Percentiles rank a stretch among this genome's conserved stretches.
These are phyloP conservation scores for Pogoniulus pusillus DNA, from an alignment of 2,797 vertebrate genomes.

Conservation along the genomic window DNA sequence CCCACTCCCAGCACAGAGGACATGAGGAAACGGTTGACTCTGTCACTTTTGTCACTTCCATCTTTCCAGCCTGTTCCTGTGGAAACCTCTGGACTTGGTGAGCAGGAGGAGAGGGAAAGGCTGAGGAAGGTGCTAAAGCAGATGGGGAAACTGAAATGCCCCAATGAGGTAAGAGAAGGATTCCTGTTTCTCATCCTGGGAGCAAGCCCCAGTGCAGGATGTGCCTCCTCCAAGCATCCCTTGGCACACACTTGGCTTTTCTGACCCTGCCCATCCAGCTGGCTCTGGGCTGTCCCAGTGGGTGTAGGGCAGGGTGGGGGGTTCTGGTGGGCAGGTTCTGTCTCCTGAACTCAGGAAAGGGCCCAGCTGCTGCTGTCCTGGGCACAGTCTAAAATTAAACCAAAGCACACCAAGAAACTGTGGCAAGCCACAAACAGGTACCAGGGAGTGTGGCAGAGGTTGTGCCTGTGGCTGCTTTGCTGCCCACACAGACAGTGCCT, in stretches of 20 bases:
- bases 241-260: accelerated
- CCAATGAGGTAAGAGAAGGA: slow-evolving; percentile 86
- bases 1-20: slow-evolving; percentile 27
- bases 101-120: slow-evolving; percentile 90
- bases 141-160: slow-evolving; percentile 96
- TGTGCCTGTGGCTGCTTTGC: background rate
- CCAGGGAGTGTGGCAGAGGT: background rate
- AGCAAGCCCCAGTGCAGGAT: background rate
- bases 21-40: slow-evolving; percentile 36
- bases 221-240: background rate
- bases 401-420: background rate
- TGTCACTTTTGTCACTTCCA: slow-evolving; percentile 52
- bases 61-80: slow-evolving; percentile 73
- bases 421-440: slow-evolving; percentile 35
- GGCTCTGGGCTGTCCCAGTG: accelerated
- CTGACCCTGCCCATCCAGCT: background rate
- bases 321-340: background rate
- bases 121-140: slow-evolving; percentile 94
- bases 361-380: background rate
- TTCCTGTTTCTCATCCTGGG: slow-evolving; percentile 32
- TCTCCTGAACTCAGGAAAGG: background rate
- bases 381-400: background rate
- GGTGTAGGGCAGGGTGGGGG: background rate
- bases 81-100: slow-evolving; percentile 82
- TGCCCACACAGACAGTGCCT: accelerated